Percentiles rank a stretch among this genome's conserved stretches.
These are phyloP conservation scores for Drosophila parvula DNA, from an alignment of 1,140 invertebrate genomes.

Conservation along the genomic window DNA sequence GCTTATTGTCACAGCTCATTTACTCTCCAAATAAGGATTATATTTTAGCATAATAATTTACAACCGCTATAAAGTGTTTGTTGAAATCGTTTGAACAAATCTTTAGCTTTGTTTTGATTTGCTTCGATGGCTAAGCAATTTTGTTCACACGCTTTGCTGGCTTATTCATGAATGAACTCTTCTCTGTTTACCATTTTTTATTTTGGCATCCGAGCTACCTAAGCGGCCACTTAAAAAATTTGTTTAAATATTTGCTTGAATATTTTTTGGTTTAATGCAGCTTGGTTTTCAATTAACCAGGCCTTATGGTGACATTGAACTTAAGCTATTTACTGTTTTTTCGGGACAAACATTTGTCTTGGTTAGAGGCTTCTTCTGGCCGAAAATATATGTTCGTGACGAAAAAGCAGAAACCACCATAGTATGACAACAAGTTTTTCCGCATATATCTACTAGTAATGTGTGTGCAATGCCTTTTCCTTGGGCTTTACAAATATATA, in stretches of 20 bases:
- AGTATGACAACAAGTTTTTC: constrained; percentile 58
- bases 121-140: constrained; percentile 46
- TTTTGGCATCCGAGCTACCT: constrained; percentile 49
- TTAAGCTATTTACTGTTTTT: constrained; percentile 26
- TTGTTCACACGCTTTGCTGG: constrained; percentile 64
- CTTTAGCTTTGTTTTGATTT: constrained; percentile 61
- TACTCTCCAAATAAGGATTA: constrained; percentile 51
- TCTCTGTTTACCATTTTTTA: constrained; percentile 47
- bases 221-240: constrained; percentile 36
- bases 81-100: constrained; percentile 55
- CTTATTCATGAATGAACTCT: constrained; percentile 54
- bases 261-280: constrained; percentile 7
- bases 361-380: constrained; percentile 3
- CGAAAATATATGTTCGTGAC: constrained; percentile 22
- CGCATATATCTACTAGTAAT: constrained; percentile 12
- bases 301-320: constrained; percentile 57
- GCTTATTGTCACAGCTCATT: background rate
- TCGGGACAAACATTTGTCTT: constrained; percentile 3
- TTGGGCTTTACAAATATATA: constrained; percentile 11
- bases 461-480: constrained; percentile 22
- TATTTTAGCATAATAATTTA: constrained; percentile 12
- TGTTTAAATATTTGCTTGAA: constrained; percentile 55
- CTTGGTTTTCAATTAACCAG: constrained; percentile 42
- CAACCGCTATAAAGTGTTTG: constrained; percentile 27
- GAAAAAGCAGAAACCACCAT: constrained; percentile 26